A percentile compares a stretch with the other conserved stretches of the same genome.
Conservation (phyloP, 2,113 vertebrate species). For the Mugil cephalus region DNA sequence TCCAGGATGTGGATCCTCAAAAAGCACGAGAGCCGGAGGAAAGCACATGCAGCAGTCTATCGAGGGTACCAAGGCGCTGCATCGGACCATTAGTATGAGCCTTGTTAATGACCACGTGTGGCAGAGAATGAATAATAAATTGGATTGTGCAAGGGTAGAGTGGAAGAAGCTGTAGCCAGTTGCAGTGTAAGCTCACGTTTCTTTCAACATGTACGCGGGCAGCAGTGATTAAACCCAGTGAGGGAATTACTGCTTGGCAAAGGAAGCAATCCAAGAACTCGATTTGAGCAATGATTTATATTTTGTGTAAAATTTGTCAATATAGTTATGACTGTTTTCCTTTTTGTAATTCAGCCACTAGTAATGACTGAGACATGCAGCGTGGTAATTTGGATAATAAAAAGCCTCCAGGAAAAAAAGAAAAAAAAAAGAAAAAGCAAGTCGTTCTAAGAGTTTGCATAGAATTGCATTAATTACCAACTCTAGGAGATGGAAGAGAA, state of each 20-base stretch:
- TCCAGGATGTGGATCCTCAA: slow-evolving; percentile 27
- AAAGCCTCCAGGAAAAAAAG: slow-evolving; percentile 24
- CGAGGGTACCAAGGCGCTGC: slow-evolving; percentile 5
- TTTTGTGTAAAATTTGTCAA: slow-evolving; percentile 46
- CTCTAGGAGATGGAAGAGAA: not conserved
- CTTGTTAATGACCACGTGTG: slow-evolving; percentile 52
- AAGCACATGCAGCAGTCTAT: slow-evolving; percentile 21
- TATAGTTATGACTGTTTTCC: slow-evolving; percentile 3
- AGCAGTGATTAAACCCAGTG: slow-evolving; percentile 19
- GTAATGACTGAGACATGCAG: slow-evolving; percentile 24
- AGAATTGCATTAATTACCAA: slow-evolving; percentile 47
- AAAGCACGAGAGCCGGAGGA: slow-evolving; percentile 32
- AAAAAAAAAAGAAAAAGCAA: slow-evolving; percentile 6
- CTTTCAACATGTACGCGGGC: slow-evolving; percentile 20
- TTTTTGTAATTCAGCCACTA: slow-evolving; percentile 31
- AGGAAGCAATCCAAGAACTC: slow-evolving; percentile 24
- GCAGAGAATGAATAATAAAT: slow-evolving; percentile 58
- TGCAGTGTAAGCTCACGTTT: slow-evolving; percentile 24
- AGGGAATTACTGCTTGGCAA: not conserved
- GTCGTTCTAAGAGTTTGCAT: slow-evolving; percentile 28
- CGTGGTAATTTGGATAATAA: slow-evolving; percentile 49
- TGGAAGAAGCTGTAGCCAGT: slow-evolving; percentile 11
- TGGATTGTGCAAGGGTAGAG: slow-evolving; percentile 17
- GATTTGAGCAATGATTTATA: slow-evolving; percentile 22
- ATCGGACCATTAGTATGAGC: slow-evolving; percentile 26